Base-by-base conservation (phyloP, 64 coral and sea anemone genomes). In the Pachyseris speciosa region DNA sequence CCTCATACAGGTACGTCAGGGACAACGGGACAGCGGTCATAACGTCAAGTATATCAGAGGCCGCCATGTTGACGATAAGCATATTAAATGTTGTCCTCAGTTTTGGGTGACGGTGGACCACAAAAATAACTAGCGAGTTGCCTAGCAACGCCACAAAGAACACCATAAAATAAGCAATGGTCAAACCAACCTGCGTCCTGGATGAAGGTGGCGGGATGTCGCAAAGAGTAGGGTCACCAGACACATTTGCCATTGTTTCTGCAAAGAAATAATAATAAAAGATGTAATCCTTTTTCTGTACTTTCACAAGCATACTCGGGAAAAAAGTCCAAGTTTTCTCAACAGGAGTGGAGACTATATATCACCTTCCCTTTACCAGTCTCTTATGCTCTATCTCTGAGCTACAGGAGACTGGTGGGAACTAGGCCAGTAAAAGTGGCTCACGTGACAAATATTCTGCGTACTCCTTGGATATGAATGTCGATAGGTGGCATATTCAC, bases 1-100 rank as follows among this genome's bases (percentile, higher is more conserved):
- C 50, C 1, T 72, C 78, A 30, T 76, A 87, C 34, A 96, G 63
- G 44, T 70, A 78, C 37, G 72, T 2, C 0, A 93, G 63, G 31
- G 60, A 72, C 0, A 48, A 1, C 16, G 95, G 95, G 26, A 88
- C 68, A 11, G 87, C 86, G 19, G 74, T 74, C 1, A 96, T 7
- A 8, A 87, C 85, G 65, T 96, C 86, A 4, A 96, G 48, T 2
- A 96, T 96, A 38, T 96, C 95, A 26, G 90, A 81, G 0, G 38
- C 67, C 20, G 95, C 95, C 90, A 96, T 92, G 40, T 96, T 96
- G 24, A 93, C 85, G 37, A 96, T 93, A 15, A 96, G 86, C 39
- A 85, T 76, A 39, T 96, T 96, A 44, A 96, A 93, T 7, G 95
- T 87, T 32, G 90, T 86, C 41, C 78, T 89, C 25, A 86, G 88